Conservation (phyloP, 2,888 invertebrate species). For the Idaea dimidiata region DNA sequence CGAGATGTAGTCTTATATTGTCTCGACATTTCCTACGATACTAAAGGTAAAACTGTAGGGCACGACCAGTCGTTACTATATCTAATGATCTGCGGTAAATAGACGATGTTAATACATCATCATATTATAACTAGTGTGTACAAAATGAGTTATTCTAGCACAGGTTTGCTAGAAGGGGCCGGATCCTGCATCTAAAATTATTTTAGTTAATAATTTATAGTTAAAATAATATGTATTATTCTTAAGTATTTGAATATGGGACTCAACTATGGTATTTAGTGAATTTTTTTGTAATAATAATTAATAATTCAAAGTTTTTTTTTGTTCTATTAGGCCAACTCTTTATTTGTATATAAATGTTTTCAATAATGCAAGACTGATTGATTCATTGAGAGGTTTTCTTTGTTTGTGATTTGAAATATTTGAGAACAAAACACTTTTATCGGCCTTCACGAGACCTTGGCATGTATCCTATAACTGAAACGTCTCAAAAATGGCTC, state of each 20-base stretch:
- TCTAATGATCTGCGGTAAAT: background rate
- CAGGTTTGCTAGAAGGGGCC: constrained; percentile 67
- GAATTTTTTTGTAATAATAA: constrained; percentile 34
- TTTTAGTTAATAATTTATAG: constrained; percentile 46
- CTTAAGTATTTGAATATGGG: constrained; percentile 72
- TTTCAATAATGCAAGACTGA: constrained; percentile 70
- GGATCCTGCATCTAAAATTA: constrained; percentile 61
- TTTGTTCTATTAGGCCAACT: constrained; percentile 50
- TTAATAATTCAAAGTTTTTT: constrained; percentile 51
- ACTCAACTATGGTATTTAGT: constrained; percentile 78
- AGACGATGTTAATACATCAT: constrained; percentile 9
- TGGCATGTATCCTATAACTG: too few relatives aligned
- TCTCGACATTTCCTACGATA: too few relatives aligned
- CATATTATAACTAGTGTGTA: constrained; percentile 58
- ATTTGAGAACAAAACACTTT: background rate
- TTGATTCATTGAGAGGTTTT: constrained; percentile 61
- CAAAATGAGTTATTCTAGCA: constrained; percentile 56
- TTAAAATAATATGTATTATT: constrained; percentile 59
- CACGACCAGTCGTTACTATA: background rate
- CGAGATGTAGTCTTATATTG: too few relatives aligned
- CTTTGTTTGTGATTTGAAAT: constrained; percentile 24
- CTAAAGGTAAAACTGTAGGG: too few relatives aligned
- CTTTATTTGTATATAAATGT: constrained; percentile 69
- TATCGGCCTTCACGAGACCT: too few relatives aligned
- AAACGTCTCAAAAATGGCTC: too few relatives aligned